Conservation (phyloP, 2,797 vertebrate genomes). For the Sebastiscus tertius region DNA sequence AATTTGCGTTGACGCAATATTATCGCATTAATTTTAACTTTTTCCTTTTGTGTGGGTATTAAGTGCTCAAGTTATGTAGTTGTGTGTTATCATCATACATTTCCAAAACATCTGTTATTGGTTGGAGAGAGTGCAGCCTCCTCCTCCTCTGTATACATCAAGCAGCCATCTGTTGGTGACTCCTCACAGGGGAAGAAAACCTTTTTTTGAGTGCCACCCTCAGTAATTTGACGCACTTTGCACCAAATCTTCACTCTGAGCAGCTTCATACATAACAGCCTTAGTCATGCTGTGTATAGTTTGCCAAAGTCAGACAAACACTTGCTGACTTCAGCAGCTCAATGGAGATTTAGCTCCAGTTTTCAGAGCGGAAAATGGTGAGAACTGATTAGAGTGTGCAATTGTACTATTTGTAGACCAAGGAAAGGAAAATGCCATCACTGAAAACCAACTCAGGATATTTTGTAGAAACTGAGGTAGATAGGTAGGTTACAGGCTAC, state of each 20-base stretch:
- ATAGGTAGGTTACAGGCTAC: not conserved
- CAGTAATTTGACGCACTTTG: slow-evolving; percentile 18
- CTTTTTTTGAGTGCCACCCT: not conserved
- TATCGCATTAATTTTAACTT: not conserved
- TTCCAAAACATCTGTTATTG: not conserved
- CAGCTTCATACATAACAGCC: not conserved
- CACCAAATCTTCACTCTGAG: not conserved
- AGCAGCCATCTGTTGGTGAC: slow-evolving; percentile 3
- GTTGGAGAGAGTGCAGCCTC: not conserved
- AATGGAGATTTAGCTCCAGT: not conserved
- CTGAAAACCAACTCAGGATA: not conserved
- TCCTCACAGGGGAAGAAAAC: not conserved
- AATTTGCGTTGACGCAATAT: no score
- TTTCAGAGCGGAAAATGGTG: not conserved
- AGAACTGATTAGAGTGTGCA: not conserved
- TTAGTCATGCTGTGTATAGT: slow-evolving; percentile 26
- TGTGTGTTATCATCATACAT: not conserved
- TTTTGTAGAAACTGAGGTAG: not conserved
- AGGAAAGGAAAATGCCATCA: not conserved
- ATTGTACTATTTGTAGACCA: not conserved
- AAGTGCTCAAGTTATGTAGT: not conserved
- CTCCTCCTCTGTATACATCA: not conserved
- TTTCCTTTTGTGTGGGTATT: not conserved
- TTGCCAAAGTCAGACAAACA: slow-evolving; percentile 12
- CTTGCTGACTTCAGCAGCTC: not conserved